Evolutionary conservation across 2,797 vertebrate species (phyloP), one percentile per base, ranked within the genome.

Genomic region (Mus caroli): DNA sequence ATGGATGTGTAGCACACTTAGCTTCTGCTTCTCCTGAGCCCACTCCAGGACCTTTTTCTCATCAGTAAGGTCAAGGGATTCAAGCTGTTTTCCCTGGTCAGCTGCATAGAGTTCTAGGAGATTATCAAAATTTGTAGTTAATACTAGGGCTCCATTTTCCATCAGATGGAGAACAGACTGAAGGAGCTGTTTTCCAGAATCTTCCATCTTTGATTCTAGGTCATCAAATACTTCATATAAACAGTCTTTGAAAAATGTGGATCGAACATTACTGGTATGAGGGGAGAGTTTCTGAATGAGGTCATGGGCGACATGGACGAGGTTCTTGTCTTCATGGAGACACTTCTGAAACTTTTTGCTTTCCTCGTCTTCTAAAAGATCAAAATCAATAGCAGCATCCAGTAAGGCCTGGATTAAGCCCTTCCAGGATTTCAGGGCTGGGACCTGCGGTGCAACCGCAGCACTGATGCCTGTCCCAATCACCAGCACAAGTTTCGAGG

Each of bases 31-130:
- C 98, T 99, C 99, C 90, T 99, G 99, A 1, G 99, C 99, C 99
- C 99, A 99, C 98, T 99, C 99, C 94, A 99, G 98, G 94, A 99
- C 99, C 99, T 99, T 99, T 97, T 99, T 99, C 96, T 99, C 99
- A 91, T 99, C 99, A 0, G 99, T 99, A 94, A 99, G 99, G 98
- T 99, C 99, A 90, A 99, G 98, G 90, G 99, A 99, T 98, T 99
- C 99, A 22, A 99, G 99, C 4, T 99, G 99, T 91, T 99, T 99
- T 94, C 98, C 99, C 97, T 99, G 99, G 95, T 99, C 99, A 1
- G 99, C 99, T 3, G 99, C 99, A 0, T 99, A 99, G 92, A 99
- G 99, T 98, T 99, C 99, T 97, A 99, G 96, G 94, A 99, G 98
- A 98, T 99, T 99, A 98, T 99, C 99, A 0, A 99, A 99, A 98